Percentiles rank a stretch among this genome's conserved stretches.
These are phyloP conservation scores for Podocnemis expansa DNA, from an alignment of 2,113 vertebrate species.

Conservation along the genomic window DNA sequence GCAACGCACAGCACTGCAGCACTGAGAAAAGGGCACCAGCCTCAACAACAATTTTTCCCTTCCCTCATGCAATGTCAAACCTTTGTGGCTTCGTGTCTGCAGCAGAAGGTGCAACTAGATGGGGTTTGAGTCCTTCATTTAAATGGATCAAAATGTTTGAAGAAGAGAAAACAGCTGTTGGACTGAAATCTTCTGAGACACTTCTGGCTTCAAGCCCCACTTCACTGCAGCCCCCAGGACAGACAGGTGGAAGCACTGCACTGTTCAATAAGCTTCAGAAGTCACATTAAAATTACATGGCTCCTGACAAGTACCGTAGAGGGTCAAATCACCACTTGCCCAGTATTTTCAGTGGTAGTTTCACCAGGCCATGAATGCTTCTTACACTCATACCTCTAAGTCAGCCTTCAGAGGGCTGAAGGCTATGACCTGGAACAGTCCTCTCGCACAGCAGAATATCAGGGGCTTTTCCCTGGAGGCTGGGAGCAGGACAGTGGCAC, in stretches of 20 bases:
- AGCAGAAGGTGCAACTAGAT: not conserved
- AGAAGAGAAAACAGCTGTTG: not conserved
- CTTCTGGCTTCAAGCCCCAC: not conserved
- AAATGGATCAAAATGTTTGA: slow-evolving; percentile 36
- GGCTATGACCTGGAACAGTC: not conserved
- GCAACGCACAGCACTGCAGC: not conserved
- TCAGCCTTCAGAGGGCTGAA: not conserved
- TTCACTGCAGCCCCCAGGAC: slow-evolving; percentile 1
- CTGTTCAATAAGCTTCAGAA: slow-evolving; percentile 23
- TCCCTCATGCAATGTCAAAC: not conserved
- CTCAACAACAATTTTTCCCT: not conserved
- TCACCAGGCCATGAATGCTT: slow-evolving; percentile 12
- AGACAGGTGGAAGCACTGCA: not conserved
- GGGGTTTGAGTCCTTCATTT: slow-evolving; percentile 36
- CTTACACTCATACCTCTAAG: slow-evolving; percentile 16
- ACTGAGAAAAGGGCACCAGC: not conserved
- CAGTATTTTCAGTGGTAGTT: slow-evolving; percentile 3
- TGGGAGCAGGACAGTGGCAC: not conserved
- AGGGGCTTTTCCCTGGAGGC: slow-evolving; percentile 12
- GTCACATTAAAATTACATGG: not conserved
- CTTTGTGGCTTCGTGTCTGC: not conserved
- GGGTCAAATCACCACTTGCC: not conserved
- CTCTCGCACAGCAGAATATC: not conserved
- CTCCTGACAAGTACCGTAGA: slow-evolving; percentile 11
- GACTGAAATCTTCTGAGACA: not conserved